Evolutionary conservation across 1,140 invertebrate genomes (phyloP).

Genomic region (Halictus rubicundus): DNA sequence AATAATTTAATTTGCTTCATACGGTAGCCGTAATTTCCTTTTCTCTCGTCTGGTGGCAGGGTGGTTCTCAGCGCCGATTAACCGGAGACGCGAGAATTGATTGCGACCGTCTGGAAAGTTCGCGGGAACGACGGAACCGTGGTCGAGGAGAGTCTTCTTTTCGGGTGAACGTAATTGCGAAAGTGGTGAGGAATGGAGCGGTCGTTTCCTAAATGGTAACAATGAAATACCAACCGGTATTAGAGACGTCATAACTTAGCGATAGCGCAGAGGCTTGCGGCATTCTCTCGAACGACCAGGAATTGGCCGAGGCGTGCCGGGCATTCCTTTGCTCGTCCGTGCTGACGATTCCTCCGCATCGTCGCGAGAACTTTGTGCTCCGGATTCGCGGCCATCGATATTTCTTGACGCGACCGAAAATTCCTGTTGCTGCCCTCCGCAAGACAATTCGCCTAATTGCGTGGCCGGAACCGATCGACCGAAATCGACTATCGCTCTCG

Average conservation of each 20-base stretch:
- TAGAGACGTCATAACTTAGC: slow-evolving; percentile 61
- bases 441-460: background rate
- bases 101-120: background rate
- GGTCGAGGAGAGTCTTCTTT: background rate
- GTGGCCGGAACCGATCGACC: background rate
- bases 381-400: background rate
- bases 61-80: too few relatives aligned
- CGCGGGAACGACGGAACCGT: too few relatives aligned
- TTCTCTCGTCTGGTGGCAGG: too few relatives aligned
- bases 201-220: slow-evolving; percentile 52
- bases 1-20: background rate
- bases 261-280: slow-evolving; percentile 39
- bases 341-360: slow-evolving; percentile 8
- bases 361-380: slow-evolving; percentile 36
- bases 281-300: slow-evolving; percentile 58
- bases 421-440: background rate
- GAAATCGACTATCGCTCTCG: background rate
- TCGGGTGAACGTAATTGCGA: slow-evolving; percentile 3
- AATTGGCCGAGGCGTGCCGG: slow-evolving; percentile 55
- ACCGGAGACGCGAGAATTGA: background rate
- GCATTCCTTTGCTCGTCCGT: slow-evolving; percentile 50
- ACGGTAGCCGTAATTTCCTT: background rate
- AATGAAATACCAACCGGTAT: slow-evolving; percentile 59
- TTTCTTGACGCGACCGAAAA: slow-evolving; percentile 16
- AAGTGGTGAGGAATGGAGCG: slow-evolving; percentile 27